Base-by-base conservation (phyloP, 2,888 invertebrate species). In the Hetaerina titia region DNA sequence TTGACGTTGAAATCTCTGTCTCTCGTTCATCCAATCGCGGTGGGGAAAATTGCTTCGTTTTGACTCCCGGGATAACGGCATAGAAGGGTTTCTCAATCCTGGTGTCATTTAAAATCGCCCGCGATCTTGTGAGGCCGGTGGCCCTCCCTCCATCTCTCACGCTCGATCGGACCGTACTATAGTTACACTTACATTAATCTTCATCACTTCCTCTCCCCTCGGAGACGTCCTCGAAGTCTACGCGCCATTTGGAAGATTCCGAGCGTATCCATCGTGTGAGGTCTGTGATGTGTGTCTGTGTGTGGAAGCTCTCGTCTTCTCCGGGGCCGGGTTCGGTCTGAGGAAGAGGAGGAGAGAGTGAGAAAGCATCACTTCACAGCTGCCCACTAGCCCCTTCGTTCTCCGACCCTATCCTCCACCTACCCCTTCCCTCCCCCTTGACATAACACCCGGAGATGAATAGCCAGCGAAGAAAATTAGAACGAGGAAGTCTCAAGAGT, bases 401-500 rank as follows among this genome's bases (percentile, higher is more conserved):
- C 81, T 69, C 69, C 22, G 31, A 31, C 81, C 31, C 81, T n/a
- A 25, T 13, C 25, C 11, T 9, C 81, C 22, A 22, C 69, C 22
- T n/a, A 19, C 8, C 69, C 4, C 60, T 60, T 17, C 60, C 60
- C 60, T 17, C 31, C 81, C 81, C 22, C 81, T 22, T 31, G 31
- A 4, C 25, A 81, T 31, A 81, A 81, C 74, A 74, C 74, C 81
- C 81, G 81, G 81, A 81, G 81, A 81, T 81, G 81, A 81, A 81
- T 81, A 81, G 81, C 81, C 81, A n/a, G 81, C 31, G 81, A 81
- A 81, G 81, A 81, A 81, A 81, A 81, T 81, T 81, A 81, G 81
- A 81, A 31, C 81, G 81, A 81, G 81, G 81, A 81, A 81, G 81
- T 31, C 81, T 81, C 22, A 11, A 7, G 25, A 25, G 25, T 2